phyloP scores from a whole-genome alignment of 2,113 vertebrate genomes.

The Catharus minimus region DNA sequence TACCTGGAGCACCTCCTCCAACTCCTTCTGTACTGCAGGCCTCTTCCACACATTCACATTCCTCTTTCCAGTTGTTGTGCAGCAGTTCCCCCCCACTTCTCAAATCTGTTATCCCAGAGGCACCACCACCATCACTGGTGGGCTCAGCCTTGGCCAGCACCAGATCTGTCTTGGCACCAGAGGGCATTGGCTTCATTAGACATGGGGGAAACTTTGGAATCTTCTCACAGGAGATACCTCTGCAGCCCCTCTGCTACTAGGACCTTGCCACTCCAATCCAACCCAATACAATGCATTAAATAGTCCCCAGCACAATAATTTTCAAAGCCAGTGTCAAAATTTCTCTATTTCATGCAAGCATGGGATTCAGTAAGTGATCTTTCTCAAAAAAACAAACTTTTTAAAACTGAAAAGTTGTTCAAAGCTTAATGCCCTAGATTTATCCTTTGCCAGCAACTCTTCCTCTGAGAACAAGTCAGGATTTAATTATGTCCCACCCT shows the following conservation, averaged over 20 bases:
- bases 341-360: not conserved
- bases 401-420: not conserved
- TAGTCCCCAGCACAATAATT: not conserved
- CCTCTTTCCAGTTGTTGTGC: not conserved
- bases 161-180: accelerated
- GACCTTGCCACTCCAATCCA: not conserved
- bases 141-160: accelerated
- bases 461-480: not conserved
- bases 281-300: not conserved
- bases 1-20: not conserved
- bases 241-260: not conserved
- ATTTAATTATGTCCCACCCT: not conserved
- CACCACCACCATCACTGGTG: accelerated
- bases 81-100: accelerated
- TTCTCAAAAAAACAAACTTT: not conserved
- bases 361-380: not conserved
- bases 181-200: not conserved
- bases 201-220: not conserved
- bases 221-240: not conserved
- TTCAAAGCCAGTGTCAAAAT: not conserved
- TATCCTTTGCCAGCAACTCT: not conserved
- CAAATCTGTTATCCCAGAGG: not conserved
- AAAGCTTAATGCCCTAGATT: not conserved
- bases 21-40: not conserved
- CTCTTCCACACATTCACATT: not conserved